phyloP scores from a whole-genome alignment of 2,797 vertebrate species.

The Siniperca scherzeri region DNA sequence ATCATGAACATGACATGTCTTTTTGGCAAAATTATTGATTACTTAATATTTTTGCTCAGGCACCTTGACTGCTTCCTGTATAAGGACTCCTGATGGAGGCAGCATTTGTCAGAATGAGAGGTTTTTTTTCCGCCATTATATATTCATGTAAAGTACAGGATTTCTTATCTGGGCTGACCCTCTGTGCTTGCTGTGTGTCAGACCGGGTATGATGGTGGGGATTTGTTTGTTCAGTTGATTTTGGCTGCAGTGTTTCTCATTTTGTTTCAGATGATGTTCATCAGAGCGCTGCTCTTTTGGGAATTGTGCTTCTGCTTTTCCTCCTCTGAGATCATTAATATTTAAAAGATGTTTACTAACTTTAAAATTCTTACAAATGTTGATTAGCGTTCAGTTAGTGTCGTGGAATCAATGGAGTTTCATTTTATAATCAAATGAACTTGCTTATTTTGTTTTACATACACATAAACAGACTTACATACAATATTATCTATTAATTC shows the following conservation, averaged over 20 bases:
- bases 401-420: conserved; percentile 15
- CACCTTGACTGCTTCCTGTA: conserved; percentile 61
- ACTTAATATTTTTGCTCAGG: conserved; percentile 49
- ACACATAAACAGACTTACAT: not conserved
- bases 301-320: conserved; percentile 58
- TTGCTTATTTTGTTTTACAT: conserved; percentile 5
- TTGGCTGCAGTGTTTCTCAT: conserved; percentile 59
- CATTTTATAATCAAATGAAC: conserved; percentile 9
- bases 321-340: conserved; percentile 61
- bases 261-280: conserved; percentile 63
- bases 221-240: conserved; percentile 70
- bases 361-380: conserved; percentile 53
- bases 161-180: conserved; percentile 68
- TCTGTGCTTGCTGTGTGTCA: conserved; percentile 64
- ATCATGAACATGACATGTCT: conserved; percentile 60
- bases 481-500: not conserved
- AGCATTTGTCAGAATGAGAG: conserved; percentile 33
- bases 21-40: conserved; percentile 52
- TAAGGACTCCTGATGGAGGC: conserved; percentile 80
- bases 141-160: conserved; percentile 61
- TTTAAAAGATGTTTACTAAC: conserved; percentile 64
- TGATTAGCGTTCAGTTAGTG: conserved; percentile 43
- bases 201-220: conserved; percentile 37
- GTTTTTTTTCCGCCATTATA: conserved; percentile 32
- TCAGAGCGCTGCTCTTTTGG: conserved; percentile 58